Conservation (phyloP, 2,888 invertebrate genomes). For the Chesias legatella region DNA sequence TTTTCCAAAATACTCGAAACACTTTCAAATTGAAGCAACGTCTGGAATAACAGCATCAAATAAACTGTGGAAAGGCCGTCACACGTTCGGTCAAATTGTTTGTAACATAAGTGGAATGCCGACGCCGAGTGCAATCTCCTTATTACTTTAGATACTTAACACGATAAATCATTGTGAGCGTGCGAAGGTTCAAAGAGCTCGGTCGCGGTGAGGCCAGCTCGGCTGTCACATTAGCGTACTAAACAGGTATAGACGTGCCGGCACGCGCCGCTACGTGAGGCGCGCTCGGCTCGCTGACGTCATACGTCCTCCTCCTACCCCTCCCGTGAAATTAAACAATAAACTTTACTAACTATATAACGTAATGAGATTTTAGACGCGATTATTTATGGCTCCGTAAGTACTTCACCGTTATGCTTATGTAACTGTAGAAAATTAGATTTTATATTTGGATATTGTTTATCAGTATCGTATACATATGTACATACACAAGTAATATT, state of each 20-base stretch:
- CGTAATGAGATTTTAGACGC: no score
- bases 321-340: slow-evolving; percentile 14
- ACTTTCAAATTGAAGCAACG: no score
- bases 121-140: slow-evolving; percentile 25
- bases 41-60: no score
- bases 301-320: slow-evolving; percentile 14
- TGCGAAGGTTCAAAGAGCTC: slow-evolving; percentile 38
- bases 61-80: background rate
- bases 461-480: no score
- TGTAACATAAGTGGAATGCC: slow-evolving; percentile 7
- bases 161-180: slow-evolving; percentile 38
- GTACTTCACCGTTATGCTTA: no score
- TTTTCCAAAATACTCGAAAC: no score
- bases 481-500: no score
- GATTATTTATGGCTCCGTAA: no score
- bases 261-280: slow-evolving; percentile 45
- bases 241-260: slow-evolving; percentile 61
- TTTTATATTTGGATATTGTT: no score
- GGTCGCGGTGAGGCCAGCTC: slow-evolving; percentile 31
- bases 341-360: slow-evolving; percentile 13
- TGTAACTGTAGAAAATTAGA: no score
- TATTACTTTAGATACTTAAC: slow-evolving; percentile 34
- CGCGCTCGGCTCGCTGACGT: slow-evolving; percentile 20
- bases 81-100: slow-evolving; percentile 19
- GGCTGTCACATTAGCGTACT: slow-evolving; percentile 56